phyloP scores from a whole-genome alignment of 2,797 vertebrate genomes.

The Glossophaga mutica region DNA sequence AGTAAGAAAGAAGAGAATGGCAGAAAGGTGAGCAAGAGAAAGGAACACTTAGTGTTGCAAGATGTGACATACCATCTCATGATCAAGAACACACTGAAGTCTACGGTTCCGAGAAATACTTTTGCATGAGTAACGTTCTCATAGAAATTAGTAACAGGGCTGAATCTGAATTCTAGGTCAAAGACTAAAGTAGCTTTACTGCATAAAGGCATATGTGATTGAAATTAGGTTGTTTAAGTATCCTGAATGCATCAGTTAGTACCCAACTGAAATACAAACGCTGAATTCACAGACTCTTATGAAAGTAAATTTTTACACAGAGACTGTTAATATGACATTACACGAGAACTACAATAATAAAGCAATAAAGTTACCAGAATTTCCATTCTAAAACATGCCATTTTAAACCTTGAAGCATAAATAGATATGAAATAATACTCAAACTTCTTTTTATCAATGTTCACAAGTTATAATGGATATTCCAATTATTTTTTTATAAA shows the following conservation, averaged over 20 bases:
- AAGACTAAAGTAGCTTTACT: background rate
- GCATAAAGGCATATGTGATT: background rate
- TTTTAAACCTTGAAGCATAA: conserved; percentile 56
- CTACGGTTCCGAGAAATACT: background rate
- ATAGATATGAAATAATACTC: conserved; percentile 53
- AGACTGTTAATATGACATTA: background rate
- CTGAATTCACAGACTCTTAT: background rate
- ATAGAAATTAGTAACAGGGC: background rate
- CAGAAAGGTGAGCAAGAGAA: background rate
- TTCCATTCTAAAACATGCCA: conserved; percentile 53
- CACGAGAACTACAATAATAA: conserved; percentile 50
- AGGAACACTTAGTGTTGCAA: background rate
- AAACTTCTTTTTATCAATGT: conserved; percentile 61
- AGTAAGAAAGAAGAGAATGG: background rate
- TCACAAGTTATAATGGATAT: conserved; percentile 60
- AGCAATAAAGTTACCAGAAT: conserved; percentile 40
- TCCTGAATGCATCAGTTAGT: background rate
- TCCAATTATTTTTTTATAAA: conserved; percentile 71
- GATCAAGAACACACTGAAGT: background rate
- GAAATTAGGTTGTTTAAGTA: background rate
- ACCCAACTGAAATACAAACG: background rate
- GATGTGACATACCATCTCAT: background rate
- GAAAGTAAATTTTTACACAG: conserved; percentile 7
- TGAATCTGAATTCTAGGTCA: background rate
- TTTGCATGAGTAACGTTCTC: background rate